Base-by-base conservation (phyloP, 2,113 vertebrate species). In the Rousettus leschenaultii region DNA sequence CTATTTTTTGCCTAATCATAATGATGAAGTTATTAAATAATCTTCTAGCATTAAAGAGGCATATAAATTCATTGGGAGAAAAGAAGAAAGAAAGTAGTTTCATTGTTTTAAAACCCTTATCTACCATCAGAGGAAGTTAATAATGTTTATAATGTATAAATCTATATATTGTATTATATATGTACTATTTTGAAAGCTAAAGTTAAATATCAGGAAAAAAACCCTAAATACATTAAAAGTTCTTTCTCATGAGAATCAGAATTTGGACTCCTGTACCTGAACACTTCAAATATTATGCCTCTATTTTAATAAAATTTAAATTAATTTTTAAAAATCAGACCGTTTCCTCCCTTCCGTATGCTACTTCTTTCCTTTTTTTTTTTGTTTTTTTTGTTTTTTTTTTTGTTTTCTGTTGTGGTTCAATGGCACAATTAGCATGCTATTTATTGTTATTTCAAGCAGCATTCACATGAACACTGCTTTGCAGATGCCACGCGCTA, bases 301-400 rank as follows among this genome's bases (percentile, higher is more conserved):
- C 30, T 12, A 30, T 83, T 87, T 92, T 86, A n/a, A 95, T 68
- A 73, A 86, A 92, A 43, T 59, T 66, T 33, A 92, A 87, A 16
- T 55, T 83, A 43, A 57, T 65, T 65, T 14, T 24, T 30, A 15
- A 71, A 68, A 68, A 66, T 33, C 30, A 68, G 10, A 40, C 66
- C 11, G 19, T 38, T 15, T 33, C 3, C 9, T 79, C 13, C 2
- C 14, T 83, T 89, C 4, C 35, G 2, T 19, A 24, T 19, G 0
- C 6, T 80, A 24, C 59, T 71, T 91, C 12, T 63, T 75, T 74
- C 7, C 26, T 82, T 63, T 30, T 14, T 19, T 74, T 19, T 74
- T 73, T 86, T 30, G 14, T 19, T 7, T 89, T 90, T n/a, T n/a
- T n/a, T n/a, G n/a, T 82, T 63, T 30, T 14, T 19, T 74, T 19